Percentiles rank a stretch among this genome's conserved stretches.
These are phyloP conservation scores for Epistrophe grossulariae DNA, from an alignment of 2,888 invertebrate genomes.

Conservation along the genomic window DNA sequence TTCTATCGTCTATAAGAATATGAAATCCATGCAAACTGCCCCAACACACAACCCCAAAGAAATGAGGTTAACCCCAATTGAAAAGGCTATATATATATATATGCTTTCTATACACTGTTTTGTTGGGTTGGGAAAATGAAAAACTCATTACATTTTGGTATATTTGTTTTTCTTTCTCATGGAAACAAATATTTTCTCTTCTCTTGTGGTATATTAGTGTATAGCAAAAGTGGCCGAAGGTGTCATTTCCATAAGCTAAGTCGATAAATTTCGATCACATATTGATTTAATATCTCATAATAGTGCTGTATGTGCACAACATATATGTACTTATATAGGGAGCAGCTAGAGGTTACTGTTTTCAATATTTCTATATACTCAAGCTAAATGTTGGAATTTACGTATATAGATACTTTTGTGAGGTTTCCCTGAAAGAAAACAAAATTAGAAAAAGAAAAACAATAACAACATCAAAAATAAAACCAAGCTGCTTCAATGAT, in stretches of 20 bases:
- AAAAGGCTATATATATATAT: slow-evolving; percentile 36
- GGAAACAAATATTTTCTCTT: slow-evolving; percentile 36
- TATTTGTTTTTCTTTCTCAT: slow-evolving; percentile 30
- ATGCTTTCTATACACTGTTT: neutral
- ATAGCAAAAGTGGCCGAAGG: slow-evolving; percentile 29
- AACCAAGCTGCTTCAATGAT: slow-evolving; percentile 72
- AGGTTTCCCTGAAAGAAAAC: slow-evolving; percentile 50
- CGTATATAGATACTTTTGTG: slow-evolving; percentile 35
- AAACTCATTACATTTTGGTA: neutral
- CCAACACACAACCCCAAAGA: slow-evolving; percentile 39
- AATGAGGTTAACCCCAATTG: slow-evolving; percentile 74
- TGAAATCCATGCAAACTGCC: slow-evolving; percentile 50
- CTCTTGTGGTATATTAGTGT: neutral
- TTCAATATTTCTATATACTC: slow-evolving; percentile 11
- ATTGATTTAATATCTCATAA: slow-evolving; percentile 54
- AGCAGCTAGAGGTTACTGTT: slow-evolving; percentile 15
- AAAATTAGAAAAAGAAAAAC: slow-evolving; percentile 10
- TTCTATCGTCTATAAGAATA: slow-evolving; percentile 29
- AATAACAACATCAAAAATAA: slow-evolving; percentile 44
- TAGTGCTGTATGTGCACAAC: neutral
- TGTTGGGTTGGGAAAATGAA: slow-evolving; percentile 14
- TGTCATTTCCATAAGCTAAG: slow-evolving; percentile 68
- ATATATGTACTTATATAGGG: neutral
- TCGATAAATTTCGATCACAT: slow-evolving; percentile 65
- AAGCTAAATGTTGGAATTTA: slow-evolving; percentile 48